Evolutionary conservation across 2,113 vertebrate genomes (phyloP), one percentile per base, ranked within the genome.

Genomic region (Halcyon senegalensis): DNA sequence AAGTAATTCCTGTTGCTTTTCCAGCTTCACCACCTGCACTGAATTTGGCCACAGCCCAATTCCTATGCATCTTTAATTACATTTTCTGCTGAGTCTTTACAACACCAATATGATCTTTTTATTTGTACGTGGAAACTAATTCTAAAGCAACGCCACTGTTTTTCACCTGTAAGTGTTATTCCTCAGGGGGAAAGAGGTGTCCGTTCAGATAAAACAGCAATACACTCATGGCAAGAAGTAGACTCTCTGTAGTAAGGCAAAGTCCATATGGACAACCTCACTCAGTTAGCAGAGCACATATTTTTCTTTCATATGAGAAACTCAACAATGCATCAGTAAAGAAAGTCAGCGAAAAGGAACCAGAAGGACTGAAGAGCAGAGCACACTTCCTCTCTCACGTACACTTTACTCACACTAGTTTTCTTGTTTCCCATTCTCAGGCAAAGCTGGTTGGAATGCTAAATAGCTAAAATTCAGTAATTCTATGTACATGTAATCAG

Each of bases 281-380:
- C 3, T n/a, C 48, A 31, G 6, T 51, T 86, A 89, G 44, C 11
- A 14, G 8, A 14, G 5, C 10, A 58, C 4, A 14, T 0, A 1
- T 23, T 56, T 51, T 59, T 70, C 24, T 64, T 87, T 43, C 43
- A 81, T 3, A 19, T 13, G 7, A 84, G 41, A 74, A 93, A 73
- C 11, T 43, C 44, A 24, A 11, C 18, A 79, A 37, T 7, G 23
- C 4, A 51, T 31, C 37, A 72, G 20, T 31, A 39, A 87, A 53
- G 14, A 89, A 51, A 35, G 8, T 35, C 27, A 58, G 27, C 39
- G 28, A 75, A 74, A 62, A 66, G 21, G 30, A 82, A 79, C 8
- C 23, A 78, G 18, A 66, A 72, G 25, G 11, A 69, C 6, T 50
- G 18, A 55, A 84, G 11, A 87, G 44, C 18, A 79, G 5, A 83